A percentile compares a stretch with the other conserved stretches of the same genome.
phyloP scores from a whole-genome alignment of 2,113 vertebrate species.

The Pontoporia blainvillei region DNA sequence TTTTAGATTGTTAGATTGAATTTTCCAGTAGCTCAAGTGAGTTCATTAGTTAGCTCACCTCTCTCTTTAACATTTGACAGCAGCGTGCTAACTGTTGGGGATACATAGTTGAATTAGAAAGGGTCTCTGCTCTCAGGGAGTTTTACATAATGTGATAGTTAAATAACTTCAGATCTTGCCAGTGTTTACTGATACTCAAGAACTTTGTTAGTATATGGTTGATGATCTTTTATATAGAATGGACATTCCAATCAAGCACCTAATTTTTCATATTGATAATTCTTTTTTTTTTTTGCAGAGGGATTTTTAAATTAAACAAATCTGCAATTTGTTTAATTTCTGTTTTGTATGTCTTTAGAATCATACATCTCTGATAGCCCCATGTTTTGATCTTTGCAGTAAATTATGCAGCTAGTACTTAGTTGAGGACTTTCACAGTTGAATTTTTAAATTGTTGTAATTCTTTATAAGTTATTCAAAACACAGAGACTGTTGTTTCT shows the following conservation, averaged over 20 bases:
- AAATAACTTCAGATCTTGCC: neutral
- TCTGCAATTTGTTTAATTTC: constrained; percentile 1
- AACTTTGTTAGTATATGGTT: constrained; percentile 27
- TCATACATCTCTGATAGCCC: neutral
- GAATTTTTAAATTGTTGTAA: constrained; percentile 31
- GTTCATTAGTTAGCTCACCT: neutral
- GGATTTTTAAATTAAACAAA: neutral
- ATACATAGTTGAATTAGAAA: neutral
- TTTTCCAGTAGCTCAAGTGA: neutral
- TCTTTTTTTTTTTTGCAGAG: neutral
- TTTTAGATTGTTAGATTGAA: constrained; percentile 16
- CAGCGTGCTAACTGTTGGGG: neutral
- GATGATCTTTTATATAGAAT: constrained; percentile 30
- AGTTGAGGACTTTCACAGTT: constrained; percentile 10
- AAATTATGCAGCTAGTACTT: constrained; percentile 41
- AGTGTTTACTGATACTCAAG: constrained; percentile 11
- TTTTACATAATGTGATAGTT: constrained; percentile 27
- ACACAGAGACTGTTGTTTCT: constrained; percentile 35
- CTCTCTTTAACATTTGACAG: neutral
- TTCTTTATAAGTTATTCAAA: constrained; percentile 42
- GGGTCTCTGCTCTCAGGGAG: neutral
- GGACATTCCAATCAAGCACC: neutral
- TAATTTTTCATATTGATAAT: neutral
- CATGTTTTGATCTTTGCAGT: constrained; percentile 24
- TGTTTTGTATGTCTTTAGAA: constrained; percentile 27